Base-by-base conservation (phyloP, 2,888 invertebrate genomes). In the Pyrrhia umbra region DNA sequence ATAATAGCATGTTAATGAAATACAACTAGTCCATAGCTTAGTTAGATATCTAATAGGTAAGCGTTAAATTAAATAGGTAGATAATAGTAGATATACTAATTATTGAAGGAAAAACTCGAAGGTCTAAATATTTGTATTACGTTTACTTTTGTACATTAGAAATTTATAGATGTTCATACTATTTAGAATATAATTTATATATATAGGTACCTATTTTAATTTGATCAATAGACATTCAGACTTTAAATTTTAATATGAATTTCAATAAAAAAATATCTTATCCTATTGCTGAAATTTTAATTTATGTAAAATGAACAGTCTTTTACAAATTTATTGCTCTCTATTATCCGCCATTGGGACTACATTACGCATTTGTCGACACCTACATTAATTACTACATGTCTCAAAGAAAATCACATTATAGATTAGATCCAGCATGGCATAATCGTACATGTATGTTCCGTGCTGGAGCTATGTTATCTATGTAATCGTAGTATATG, bases 241-340 rank as follows among this genome's bases (percentile, higher is more conserved):
- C 69, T 68, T 45, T 15, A 39, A 50, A n/a, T n/a, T n/a, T n/a
- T n/a, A n/a, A 50, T 30, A 37, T 30, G 23, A 27, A 13, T 50
- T 62, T 57, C 39, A 47, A 55, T 67, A 47, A 60, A 68, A 66
- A 37, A 37, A 51, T 47, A 69, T 61, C 34, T 51, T 59, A 51
- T 43, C 4, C 15, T 42, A 51, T 61, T 61, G 51, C 13, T 47
- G 66, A 51, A 68, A 68, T 16, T 46, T 68, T n/a, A 40, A 69
- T 37, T 23, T 37, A 55, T 18, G 51, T 57, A 39, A 71, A 69
- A 71, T 39, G 47, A 69, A 68, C 68, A 69, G 69, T 67, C 66
- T 67, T 67, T 3, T 16, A 30, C n/a, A 15, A 64, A 47, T 23
- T 27, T 71, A 68, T 71, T 68, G 65, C 65, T 70, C 51, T 58